phyloP scores from a whole-genome alignment of 2,113 vertebrate species.

The Pagrus major region DNA sequence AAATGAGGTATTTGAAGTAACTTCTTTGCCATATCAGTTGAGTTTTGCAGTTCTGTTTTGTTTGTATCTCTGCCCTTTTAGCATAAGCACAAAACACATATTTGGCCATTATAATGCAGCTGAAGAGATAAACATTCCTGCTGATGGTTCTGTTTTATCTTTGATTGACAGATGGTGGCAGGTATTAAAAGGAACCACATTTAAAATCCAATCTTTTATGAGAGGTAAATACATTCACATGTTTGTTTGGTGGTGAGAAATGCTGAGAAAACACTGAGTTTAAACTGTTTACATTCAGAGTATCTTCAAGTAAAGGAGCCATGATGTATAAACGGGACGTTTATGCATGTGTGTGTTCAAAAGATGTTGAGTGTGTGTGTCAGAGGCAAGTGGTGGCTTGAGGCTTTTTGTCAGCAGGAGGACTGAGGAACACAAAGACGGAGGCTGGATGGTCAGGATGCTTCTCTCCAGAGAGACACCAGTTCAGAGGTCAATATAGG shows the following conservation, averaged over 20 bases:
- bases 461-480: constrained; percentile 65
- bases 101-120: neutral
- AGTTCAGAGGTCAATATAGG: constrained; percentile 74
- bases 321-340: constrained; percentile 28
- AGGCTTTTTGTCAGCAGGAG: constrained; percentile 64
- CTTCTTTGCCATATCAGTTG: neutral
- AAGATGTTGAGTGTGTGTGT: constrained; percentile 38
- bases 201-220: neutral
- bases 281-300: constrained; percentile 1
- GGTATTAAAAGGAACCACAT: no score
- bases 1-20: neutral
- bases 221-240: neutral
- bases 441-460: constrained; percentile 53
- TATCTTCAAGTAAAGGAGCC: constrained; percentile 8
- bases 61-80: no score
- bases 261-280: neutral
- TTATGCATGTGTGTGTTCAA: constrained; percentile 46
- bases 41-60: neutral
- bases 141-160: neutral
- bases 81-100: neutral
- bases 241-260: neutral
- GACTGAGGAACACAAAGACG: constrained; percentile 65
- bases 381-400: constrained; percentile 42
- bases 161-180: neutral
- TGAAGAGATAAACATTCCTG: neutral